Evolutionary conservation across 1,140 invertebrate species (phyloP).

Genomic region (Piezodorus guildinii): DNA sequence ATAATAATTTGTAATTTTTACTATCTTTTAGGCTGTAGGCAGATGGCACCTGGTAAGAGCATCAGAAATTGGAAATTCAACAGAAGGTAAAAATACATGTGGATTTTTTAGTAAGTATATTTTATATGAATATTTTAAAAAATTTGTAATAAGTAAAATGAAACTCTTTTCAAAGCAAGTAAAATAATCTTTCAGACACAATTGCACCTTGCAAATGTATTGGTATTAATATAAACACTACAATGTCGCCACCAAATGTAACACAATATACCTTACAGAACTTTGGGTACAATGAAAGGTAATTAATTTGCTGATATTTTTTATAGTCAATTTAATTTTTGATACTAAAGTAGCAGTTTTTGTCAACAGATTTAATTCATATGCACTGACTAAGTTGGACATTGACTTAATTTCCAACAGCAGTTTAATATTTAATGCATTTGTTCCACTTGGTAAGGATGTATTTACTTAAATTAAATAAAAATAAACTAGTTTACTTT

Average conservation of each 20-base stretch:
- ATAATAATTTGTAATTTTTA: too few relatives aligned
- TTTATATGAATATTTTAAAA: too few relatives aligned
- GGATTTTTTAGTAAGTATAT: too few relatives aligned
- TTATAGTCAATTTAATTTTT: neutral
- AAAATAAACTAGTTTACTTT: neutral
- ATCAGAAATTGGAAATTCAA: neutral
- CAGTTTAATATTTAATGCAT: neutral
- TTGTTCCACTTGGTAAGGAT: conserved; percentile 1
- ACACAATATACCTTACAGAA: neutral
- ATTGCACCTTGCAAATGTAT: conserved; percentile 6
- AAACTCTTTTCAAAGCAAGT: too few relatives aligned
- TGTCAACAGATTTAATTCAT: neutral
- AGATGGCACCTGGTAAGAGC: neutral
- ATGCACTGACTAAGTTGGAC: neutral
- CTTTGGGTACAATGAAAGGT: conserved; percentile 1
- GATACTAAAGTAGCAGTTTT: neutral
- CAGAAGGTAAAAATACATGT: too few relatives aligned
- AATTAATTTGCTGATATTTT: neutral
- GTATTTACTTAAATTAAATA: neutral
- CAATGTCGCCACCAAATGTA: neutral
- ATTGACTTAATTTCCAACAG: neutral
- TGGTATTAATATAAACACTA: neutral
- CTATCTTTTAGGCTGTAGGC: too few relatives aligned
- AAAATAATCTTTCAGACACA: neutral
- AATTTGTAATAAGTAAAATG: too few relatives aligned